phyloP scores from a whole-genome alignment of 2,888 invertebrate species.

The Tyria jacobaeae region DNA sequence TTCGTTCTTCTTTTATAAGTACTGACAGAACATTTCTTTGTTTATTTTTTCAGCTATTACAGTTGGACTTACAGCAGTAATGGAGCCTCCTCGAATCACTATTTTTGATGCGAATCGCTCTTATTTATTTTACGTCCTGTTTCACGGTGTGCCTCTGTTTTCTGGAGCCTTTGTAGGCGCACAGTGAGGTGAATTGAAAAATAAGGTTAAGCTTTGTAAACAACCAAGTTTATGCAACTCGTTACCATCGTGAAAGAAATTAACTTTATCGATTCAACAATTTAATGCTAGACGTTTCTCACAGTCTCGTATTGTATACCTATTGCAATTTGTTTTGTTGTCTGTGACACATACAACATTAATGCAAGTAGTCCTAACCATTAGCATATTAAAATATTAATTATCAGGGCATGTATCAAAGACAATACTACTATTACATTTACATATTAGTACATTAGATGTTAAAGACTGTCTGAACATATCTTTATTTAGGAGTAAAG shows the following conservation, averaged over 20 bases:
- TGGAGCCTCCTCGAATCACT: slow-evolving; percentile 18
- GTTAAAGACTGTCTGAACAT: no score
- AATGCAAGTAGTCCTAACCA: no score
- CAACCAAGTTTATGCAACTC: not conserved
- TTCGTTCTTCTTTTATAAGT: not conserved
- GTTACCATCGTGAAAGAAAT: not conserved
- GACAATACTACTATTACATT: no score
- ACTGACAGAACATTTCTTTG: not conserved
- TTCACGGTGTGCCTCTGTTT: slow-evolving; percentile 26
- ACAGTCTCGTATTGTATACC: no score
- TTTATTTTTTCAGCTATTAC: slow-evolving; percentile 14
- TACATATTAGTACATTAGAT: no score
- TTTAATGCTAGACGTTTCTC: no score
- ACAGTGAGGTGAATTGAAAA: slow-evolving; percentile 23
- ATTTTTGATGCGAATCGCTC: slow-evolving; percentile 37
- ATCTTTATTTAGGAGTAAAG: no score
- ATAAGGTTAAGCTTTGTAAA: not conserved
- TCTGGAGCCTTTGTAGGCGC: slow-evolving; percentile 31
- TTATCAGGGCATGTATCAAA: no score
- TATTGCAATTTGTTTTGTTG: no score
- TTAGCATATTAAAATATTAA: no score
- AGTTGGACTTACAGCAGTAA: slow-evolving; percentile 12
- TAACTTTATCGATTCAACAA: no score
- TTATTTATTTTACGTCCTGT: slow-evolving; percentile 29
- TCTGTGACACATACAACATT: no score